These are phyloP conservation scores for Ornithoptera alexandrae DNA, from an alignment of 2,888 invertebrate genomes.

Conservation along the genomic window DNA sequence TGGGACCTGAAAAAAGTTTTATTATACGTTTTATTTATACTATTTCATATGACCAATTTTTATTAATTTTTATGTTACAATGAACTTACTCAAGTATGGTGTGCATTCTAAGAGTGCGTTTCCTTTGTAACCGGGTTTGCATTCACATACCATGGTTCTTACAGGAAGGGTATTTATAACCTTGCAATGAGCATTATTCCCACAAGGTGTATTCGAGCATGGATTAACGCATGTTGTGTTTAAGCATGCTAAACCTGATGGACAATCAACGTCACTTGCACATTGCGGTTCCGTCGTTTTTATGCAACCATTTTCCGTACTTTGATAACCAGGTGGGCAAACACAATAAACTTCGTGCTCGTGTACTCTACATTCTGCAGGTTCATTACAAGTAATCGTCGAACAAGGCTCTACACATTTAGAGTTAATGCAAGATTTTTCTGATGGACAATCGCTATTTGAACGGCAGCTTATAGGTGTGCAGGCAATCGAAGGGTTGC, in stretches of 20 bases:
- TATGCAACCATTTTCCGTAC: constrained; percentile 82
- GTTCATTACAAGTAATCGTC: constrained; percentile 84
- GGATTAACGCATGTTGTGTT: constrained; percentile 91
- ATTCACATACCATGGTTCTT: constrained; percentile 93
- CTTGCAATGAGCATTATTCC: constrained; percentile 87
- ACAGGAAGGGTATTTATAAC: constrained; percentile 90
- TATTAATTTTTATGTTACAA: not conserved
- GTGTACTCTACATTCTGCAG: constrained; percentile 87
- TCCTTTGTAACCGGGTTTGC: constrained; percentile 91
- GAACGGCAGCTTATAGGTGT: constrained; percentile 88
- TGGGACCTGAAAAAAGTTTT: constrained; percentile 54
- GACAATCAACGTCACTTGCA: constrained; percentile 89
- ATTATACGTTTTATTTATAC: not conserved
- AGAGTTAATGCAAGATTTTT: constrained; percentile 89
- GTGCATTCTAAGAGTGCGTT: constrained; percentile 90
- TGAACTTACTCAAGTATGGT: constrained; percentile 84
- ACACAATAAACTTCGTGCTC: constrained; percentile 88
- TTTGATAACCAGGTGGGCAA: constrained; percentile 88
- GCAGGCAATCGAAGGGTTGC: constrained; percentile 89
- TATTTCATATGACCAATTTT: not conserved
- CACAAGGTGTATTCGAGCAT: constrained; percentile 90
- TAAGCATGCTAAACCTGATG: constrained; percentile 90
- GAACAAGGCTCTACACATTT: constrained; percentile 89
- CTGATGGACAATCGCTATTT: constrained; percentile 89
- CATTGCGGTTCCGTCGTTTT: constrained; percentile 83